Conservation (phyloP, 1,140 invertebrate species). For the Dendroctonus valens region DNA sequence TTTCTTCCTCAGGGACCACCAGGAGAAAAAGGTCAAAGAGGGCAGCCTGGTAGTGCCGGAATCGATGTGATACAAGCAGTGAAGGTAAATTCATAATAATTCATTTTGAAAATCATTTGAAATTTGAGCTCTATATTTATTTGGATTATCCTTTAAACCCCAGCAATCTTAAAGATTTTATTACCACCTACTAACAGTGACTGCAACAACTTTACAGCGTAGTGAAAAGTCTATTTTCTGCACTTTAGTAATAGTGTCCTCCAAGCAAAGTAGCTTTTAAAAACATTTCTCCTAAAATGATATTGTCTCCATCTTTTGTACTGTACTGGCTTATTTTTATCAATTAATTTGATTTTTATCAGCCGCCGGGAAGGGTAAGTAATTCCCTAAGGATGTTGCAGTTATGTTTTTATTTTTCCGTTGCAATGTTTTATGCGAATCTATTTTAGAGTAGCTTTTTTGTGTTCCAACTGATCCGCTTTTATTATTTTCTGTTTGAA, state of each 20-base stretch:
- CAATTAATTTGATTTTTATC: constrained; percentile 40
- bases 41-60: constrained; percentile 79
- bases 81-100: constrained; percentile 63
- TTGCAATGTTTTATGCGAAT: constrained; percentile 8
- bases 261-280: not conserved
- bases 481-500: too few species aligned
- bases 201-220: not conserved
- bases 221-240: constrained; percentile 1
- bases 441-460: too few species aligned
- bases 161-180: not conserved
- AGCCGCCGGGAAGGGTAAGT: constrained; percentile 49
- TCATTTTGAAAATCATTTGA: not conserved
- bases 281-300: too few species aligned
- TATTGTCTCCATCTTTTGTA: not conserved
- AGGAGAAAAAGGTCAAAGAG: constrained; percentile 86
- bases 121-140: too few species aligned
- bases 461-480: too few species aligned
- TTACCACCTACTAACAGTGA: not conserved
- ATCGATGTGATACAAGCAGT: constrained; percentile 88
- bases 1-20: constrained; percentile 69
- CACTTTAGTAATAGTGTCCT: constrained; percentile 13
- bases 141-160: too few species aligned
- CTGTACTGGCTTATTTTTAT: constrained; percentile 36
- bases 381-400: constrained; percentile 21
- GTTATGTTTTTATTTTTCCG: constrained; percentile 25